Evolutionary conservation across 1,140 invertebrate genomes (phyloP), one percentile per base, ranked within the genome.

Genomic region (Plutomurus gul): DNA sequence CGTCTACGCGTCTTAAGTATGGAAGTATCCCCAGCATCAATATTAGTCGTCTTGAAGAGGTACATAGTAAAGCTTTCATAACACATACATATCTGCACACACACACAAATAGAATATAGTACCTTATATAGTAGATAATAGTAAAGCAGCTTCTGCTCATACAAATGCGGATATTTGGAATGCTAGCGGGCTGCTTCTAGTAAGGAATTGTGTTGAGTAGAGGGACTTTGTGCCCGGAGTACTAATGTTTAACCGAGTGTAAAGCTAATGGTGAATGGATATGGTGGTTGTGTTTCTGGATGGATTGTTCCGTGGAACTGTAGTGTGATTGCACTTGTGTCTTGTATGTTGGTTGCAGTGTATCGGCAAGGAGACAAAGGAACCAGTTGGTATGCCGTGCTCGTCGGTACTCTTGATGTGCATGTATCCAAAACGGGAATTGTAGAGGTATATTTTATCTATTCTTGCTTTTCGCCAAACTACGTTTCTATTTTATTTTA

Each of bases 351-450:
- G 75, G 51, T 85, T 79, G 37, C 87, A 94, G 93, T 94, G 82
- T 93, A 93, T 86, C 89, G 92, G 18, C 91, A 93, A 87, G 92
- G 92, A 13, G 92, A 94, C 84, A 89, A 90, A 81, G 92, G 92
- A 60, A 90, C 91, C 76, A 93, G 92, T 85, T 94, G 92, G 92
- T 94, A 93, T 86, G 91, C 91, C 18, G 91, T 93, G 6, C 86
- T 94, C 73, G 89, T 90, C 20, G 93, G 93, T 10, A 90, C 90
- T 20, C 84, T 94, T 65, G 92, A 92, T 85, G 91, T 83, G 33
- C 82, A 83, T 39, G 82, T 83, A n/a, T 82, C 80, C 10, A 83
- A 83, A 73, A 83, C 82, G 5, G 82, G 82, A 37, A 82, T 83
- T 27, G 80, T 84, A 5, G 82, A 84, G 70, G 81, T 80, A 80